Evolutionary conservation across 2,888 invertebrate genomes (phyloP), one percentile per base, ranked within the genome.

Genomic region (Tetanocera ferruginea): DNA sequence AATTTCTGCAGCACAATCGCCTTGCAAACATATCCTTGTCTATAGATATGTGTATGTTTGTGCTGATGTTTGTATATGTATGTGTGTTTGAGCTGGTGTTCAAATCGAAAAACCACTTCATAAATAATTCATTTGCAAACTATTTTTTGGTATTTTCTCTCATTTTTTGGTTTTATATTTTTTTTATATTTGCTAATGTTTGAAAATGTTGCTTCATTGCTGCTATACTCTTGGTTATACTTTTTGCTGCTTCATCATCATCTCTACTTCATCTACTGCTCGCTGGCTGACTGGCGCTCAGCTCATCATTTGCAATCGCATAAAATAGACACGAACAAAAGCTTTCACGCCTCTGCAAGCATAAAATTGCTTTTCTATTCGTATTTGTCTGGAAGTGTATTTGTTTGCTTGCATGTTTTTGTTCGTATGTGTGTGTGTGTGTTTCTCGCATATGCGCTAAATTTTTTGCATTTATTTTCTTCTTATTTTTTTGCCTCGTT

Each of bases 311-410:
- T 60, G 73, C 66, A 55, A 75, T 67, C 67, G 75, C 86, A 85
- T 86, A 84, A 85, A 85, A 85, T 85, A 85, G 85, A 85, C 85
- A 85, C 85, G 86, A 85, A 85, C 85, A 85, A 85, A 85, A 85
- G 85, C 86, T 85, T 85, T 85, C 84, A 86, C 86, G 85, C 85
- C 86, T 85, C 85, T 86, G 84, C 85, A 83, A 85, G 85, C 85
- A 85, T 85, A 85, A 85, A 85, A 85, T 85, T 85, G 85, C 83
- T 85, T 85, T 85, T 64, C 71, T 75, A 67, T 75, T 67, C 67
- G 67, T 62, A 55, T 73, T 72, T 73, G 25, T 73, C 28, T 66
- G 0, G 9, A 34, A 34, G 14, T 51, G 25, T 51, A 52, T 25
- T 25, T 69, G 17, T 69, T 69, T 69, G 28, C 17, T 6, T 69